Evolutionary conservation across 2,888 invertebrate species (phyloP), one percentile per base, ranked within the genome.

Genomic region (Cerastis rubricosa): DNA sequence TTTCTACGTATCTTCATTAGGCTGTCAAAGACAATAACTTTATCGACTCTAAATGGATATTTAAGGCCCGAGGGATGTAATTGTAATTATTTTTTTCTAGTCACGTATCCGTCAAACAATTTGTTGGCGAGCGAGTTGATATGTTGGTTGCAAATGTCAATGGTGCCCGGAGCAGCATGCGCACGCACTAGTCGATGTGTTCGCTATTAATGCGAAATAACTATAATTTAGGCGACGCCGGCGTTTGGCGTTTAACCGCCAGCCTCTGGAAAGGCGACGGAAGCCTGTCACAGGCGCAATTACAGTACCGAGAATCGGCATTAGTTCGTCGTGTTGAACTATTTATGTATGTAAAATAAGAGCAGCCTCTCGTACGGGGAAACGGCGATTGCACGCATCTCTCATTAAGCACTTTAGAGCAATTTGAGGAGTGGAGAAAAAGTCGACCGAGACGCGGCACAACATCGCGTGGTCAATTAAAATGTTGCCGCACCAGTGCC

Each of bases 351-450:
- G 96, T 96, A 96, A 96, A 96, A 96, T 94, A 96, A 95, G 96
- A 96, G 93, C 94, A 93, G 93, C 92, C 92, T 94, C 94, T 91
- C 91, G 94, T 96, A 96, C 95, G 95, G 95, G 95, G 96, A 96
- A 96, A 96, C 95, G 93, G 91, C 95, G 93, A 96, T 96, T 94
- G 96, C 96, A 96, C 96, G 96, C 96, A 96, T 96, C 96, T 92
- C 96, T 96, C 95, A 96, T 96, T 96, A 96, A 96, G 96, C 95
- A 96, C 96, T 96, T 96, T 95, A 95, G 95, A 96, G 96, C 95
- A 96, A 96, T 96, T 96, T 96, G 95, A 94, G 91, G 90, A 93
- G 93, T 90, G 91, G 91, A 95, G 96, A 96, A 96, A 96, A 96
- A 96, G 95, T 96, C 92, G 94, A 93, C 89, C 94, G 93, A 94